A percentile compares a stretch with the other conserved stretches of the same genome.
Evolutionary conservation across 64 coral and sea anemone species (phyloP).

Genomic region (Stichodactyla mertensii): DNA sequence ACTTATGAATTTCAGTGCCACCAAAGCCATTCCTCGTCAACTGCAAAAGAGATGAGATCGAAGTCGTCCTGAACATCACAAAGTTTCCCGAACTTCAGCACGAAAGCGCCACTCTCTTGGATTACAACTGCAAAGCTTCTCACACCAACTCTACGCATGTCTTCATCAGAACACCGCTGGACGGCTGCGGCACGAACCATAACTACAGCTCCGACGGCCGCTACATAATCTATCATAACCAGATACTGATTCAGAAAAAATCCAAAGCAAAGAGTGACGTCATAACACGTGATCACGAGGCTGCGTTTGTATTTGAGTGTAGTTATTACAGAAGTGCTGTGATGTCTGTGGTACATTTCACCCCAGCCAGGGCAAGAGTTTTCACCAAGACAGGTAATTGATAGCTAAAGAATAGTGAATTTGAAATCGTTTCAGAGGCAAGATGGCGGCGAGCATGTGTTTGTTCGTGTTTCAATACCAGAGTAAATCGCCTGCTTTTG

Average conservation of each 20-base stretch:
- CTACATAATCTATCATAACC: constrained; percentile 12
- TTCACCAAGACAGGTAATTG: constrained; percentile 9
- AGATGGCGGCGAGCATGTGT: too few relatives aligned
- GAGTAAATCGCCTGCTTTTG: too few relatives aligned
- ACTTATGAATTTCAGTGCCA: not conserved
- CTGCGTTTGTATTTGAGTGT: constrained; percentile 9
- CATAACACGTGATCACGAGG: constrained; percentile 19
- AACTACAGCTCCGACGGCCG: constrained; percentile 21
- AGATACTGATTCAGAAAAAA: constrained; percentile 1
- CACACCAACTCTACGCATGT: not conserved
- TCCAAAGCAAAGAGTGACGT: not conserved
- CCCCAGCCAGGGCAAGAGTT: not conserved
- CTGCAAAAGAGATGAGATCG: constrained; percentile 16
- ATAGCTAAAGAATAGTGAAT: too few relatives aligned
- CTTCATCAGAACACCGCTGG: constrained; percentile 1
- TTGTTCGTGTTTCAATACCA: too few relatives aligned
- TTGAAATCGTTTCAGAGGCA: too few relatives aligned
- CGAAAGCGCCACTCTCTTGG: not conserved
- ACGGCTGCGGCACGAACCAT: constrained; percentile 13
- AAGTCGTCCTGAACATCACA: not conserved
- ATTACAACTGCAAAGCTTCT: not conserved
- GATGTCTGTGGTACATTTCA: constrained; percentile 22
- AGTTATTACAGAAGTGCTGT: not conserved
- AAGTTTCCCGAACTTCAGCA: not conserved
- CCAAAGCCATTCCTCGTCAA: constrained; percentile 8